Evolutionary conservation across 2,113 vertebrate genomes (phyloP).

Genomic region (Elephantulus edwardii): DNA sequence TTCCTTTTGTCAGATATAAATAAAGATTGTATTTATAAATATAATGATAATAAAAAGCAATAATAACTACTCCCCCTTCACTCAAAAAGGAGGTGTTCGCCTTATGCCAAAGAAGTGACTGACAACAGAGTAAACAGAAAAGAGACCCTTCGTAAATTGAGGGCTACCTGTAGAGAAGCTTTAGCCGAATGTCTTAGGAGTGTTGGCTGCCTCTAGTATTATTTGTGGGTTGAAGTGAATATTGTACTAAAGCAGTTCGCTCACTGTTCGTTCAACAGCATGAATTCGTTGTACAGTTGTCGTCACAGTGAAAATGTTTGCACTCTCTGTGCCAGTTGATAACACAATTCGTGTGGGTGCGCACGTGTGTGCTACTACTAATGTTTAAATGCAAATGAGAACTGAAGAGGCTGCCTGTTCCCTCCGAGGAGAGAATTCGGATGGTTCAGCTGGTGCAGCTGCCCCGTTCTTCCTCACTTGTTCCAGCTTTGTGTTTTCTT

Average conservation of each 20-base stretch:
- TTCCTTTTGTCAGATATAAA: no score
- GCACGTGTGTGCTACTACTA: constrained; percentile 42
- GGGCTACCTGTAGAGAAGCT: not conserved
- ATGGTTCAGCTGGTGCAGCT: constrained; percentile 50
- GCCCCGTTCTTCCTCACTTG: constrained; percentile 53
- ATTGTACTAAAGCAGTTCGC: not conserved
- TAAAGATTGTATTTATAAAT: no score
- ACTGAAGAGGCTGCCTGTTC: constrained; percentile 47
- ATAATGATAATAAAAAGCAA: not conserved
- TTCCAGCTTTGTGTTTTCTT: constrained; percentile 56
- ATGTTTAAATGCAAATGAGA: constrained; percentile 63
- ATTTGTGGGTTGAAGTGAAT: not conserved
- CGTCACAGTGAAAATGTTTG: constrained; percentile 48
- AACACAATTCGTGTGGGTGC: not conserved
- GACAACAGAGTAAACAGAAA: not conserved
- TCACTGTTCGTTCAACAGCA: not conserved
- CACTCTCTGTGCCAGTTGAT: constrained; percentile 12
- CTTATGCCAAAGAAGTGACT: no score
- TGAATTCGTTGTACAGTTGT: not conserved
- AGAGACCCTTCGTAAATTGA: not conserved
- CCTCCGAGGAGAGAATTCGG: not conserved
- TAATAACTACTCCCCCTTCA: no score
- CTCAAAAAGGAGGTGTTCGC: no score
- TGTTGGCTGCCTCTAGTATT: not conserved
- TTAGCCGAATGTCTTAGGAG: not conserved